A percentile compares a stretch with the other conserved stretches of the same genome.
Evolutionary conservation across 2,888 invertebrate genomes (phyloP).

Genomic region (Zootermopsis nevadensis): DNA sequence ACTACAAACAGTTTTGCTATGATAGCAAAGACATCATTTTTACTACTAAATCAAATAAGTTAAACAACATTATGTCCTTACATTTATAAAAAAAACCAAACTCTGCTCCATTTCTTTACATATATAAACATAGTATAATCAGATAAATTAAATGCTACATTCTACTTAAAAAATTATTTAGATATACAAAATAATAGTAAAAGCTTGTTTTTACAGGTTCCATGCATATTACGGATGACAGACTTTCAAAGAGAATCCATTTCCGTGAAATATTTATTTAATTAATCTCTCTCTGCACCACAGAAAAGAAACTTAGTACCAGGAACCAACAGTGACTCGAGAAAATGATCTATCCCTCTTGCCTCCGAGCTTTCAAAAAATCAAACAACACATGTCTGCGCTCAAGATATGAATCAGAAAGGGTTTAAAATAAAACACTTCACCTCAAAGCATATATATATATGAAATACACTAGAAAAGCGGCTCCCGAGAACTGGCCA

Average conservation of each 20-base stretch:
- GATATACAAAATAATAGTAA: conserved; percentile 17
- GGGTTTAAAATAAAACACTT: too few species aligned
- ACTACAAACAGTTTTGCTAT: neutral
- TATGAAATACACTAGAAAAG: too few species aligned
- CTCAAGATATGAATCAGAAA: too few species aligned
- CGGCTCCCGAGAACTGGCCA: too few species aligned
- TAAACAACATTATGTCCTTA: conserved; percentile 6
- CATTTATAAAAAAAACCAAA: conserved; percentile 10
- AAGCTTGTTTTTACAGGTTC: neutral
- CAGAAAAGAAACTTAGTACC: neutral
- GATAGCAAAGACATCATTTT: neutral
- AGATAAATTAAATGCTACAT: conserved; percentile 14
- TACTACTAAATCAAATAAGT: conserved; percentile 16
- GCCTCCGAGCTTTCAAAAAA: too few species aligned
- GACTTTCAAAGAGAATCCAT: neutral
- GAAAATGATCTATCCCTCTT: neutral
- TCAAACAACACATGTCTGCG: too few species aligned
- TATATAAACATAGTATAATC: conserved; percentile 12
- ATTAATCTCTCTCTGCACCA: neutral
- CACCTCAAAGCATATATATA: too few species aligned
- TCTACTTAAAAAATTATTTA: conserved; percentile 19
- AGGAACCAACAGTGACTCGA: neutral
- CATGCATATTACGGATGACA: conserved; percentile 14
- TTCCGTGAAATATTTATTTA: neutral
- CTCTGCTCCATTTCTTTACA: conserved; percentile 3